Evolutionary conservation across 2,888 invertebrate genomes (phyloP).

Genomic region (Dicyrtomina minuta): DNA sequence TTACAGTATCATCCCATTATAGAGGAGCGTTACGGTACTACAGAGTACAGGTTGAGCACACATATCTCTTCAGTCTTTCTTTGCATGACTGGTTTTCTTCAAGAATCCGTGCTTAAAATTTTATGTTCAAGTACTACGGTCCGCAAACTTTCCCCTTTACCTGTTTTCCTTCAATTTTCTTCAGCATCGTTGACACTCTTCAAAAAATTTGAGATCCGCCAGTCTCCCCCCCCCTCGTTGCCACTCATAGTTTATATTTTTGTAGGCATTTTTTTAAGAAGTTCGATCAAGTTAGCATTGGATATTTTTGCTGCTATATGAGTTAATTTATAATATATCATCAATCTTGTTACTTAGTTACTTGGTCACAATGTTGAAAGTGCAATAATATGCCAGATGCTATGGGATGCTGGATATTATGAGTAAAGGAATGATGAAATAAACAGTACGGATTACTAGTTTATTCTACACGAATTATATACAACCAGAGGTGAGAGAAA

Average conservation of each 20-base stretch:
- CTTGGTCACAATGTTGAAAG: neutral
- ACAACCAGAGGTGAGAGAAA: too few relatives aligned
- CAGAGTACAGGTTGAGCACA: neutral
- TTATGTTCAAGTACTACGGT: neutral
- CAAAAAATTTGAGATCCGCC: constrained; percentile 4
- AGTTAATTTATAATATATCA: neutral
- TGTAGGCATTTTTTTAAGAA: too few relatives aligned
- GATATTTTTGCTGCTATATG: neutral
- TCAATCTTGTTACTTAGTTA: neutral
- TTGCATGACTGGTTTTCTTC: neutral
- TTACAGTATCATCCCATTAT: too few relatives aligned
- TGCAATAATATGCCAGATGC: too few relatives aligned
- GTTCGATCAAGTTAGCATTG: too few relatives aligned
- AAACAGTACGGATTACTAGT: too few relatives aligned
- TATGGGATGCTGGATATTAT: too few relatives aligned
- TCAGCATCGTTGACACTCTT: constrained; percentile 14
- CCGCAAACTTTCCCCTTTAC: neutral
- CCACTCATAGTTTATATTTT: neutral
- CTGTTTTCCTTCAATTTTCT: constrained; percentile 23
- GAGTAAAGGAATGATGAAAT: too few relatives aligned
- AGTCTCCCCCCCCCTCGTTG: neutral
- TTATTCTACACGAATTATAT: too few relatives aligned
- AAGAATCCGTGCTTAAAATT: neutral
- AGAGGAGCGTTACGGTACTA: too few relatives aligned
- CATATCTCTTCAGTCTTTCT: neutral